Base-by-base conservation (phyloP, 2,888 invertebrate species). In the Girardia tigrina region DNA sequence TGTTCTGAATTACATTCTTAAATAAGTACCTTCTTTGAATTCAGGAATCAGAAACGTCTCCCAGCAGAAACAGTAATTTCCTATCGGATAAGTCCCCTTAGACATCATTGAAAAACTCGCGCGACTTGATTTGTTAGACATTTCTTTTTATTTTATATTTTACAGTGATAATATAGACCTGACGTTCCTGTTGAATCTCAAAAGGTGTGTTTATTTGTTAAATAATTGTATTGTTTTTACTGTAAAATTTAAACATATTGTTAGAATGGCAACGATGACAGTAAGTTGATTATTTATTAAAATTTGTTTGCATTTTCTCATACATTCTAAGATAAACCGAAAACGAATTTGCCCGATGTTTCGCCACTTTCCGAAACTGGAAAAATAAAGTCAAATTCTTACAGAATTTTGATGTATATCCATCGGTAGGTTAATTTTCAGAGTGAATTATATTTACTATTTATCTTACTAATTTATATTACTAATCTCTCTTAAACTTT, bases 1-100 rank as follows among this genome's bases (percentile, higher is more conserved):
- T 12, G 8, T 36, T 12, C 16, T 12, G 36, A 36, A 36, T 36
- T 16, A 36, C 16, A 12, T 36, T 16, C 36, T 36, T 36, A 36
- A 36, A 12, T 36, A n/a, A n/a, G n/a, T n/a, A n/a, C n/a, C n/a
- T n/a, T n/a, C n/a, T n/a, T n/a, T n/a, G n/a, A n/a, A n/a, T n/a
- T n/a, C 16, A 56, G 56, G 56, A 56, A 56, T 12, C 56, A 56
- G 56, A 56, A 56, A 56, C 56, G 4, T 56, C 56, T 56, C 56
- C 56, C 4, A 56, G n/a, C 23, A 56, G 23, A n/a, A 56, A 56
- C 23, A 56, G 23, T 56, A 56, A 56, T 16, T 56, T 56, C n/a
- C 4, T 56, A 56, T 56, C 23, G 56, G 56, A 56, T 56, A 56
- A 56, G 23, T 56, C 56, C 4, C 56, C n/a, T 56, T 56, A 16